Conservation (phyloP, 2,113 vertebrate species). For the Salvelinus sp. region DNA sequence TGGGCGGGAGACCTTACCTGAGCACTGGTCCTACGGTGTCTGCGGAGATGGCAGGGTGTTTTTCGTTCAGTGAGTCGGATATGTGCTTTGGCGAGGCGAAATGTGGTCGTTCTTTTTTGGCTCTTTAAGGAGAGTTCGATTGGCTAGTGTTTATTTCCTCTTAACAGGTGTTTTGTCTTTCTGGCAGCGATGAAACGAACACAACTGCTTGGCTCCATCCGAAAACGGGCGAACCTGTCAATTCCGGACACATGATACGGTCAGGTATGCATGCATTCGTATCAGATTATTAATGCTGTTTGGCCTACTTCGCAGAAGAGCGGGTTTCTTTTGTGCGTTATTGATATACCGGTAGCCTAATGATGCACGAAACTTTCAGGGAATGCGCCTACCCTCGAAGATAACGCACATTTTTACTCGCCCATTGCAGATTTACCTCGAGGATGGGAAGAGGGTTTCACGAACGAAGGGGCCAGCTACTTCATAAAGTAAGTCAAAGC, state of each 20-base stretch:
- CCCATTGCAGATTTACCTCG: slow-evolving; percentile 81
- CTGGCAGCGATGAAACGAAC: slow-evolving; percentile 80
- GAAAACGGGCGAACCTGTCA: slow-evolving; percentile 87
- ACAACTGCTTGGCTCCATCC: slow-evolving; percentile 91
- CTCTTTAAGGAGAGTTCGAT: slow-evolving; percentile 41
- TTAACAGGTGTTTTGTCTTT: slow-evolving; percentile 75
- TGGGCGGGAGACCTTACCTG: slow-evolving; percentile 86
- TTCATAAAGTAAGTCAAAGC: slow-evolving; percentile 90
- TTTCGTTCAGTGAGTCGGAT: slow-evolving; percentile 84
- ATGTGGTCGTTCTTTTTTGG: background rate
- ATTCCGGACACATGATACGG: slow-evolving; percentile 95
- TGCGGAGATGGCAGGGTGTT: slow-evolving; percentile 88
- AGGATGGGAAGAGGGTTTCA: slow-evolving; percentile 95
- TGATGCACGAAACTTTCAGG: slow-evolving; percentile 34
- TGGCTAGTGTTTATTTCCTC: slow-evolving; percentile 21
- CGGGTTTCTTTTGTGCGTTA: background rate
- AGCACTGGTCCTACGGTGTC: slow-evolving; percentile 88
- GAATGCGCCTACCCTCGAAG: background rate
- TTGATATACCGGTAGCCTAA: too few relatives aligned
- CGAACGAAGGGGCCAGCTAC: slow-evolving; percentile 87
- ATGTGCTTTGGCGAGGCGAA: background rate
- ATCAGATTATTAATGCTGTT: too few relatives aligned
- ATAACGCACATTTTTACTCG: background rate
- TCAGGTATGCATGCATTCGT: slow-evolving; percentile 77
- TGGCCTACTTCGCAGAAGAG: background rate